Evolutionary conservation across 1,140 invertebrate species (phyloP).

Genomic region (Sipha flava): DNA sequence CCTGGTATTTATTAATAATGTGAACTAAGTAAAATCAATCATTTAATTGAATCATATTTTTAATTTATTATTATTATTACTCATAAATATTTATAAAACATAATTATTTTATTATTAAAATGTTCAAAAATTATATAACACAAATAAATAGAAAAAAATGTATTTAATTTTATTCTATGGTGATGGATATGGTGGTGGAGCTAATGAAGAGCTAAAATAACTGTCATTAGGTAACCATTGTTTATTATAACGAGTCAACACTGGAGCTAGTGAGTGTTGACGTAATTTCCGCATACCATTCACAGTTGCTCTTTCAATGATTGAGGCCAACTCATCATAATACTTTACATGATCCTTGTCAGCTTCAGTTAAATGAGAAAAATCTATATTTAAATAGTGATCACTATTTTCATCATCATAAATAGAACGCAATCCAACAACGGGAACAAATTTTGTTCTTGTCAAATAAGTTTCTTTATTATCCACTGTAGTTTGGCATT

Average conservation of each 20-base stretch:
- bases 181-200: not conserved
- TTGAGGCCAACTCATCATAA: not conserved
- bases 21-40: too few relatives aligned
- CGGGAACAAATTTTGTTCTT: not conserved
- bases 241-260: not conserved
- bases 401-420: not conserved
- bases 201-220: not conserved
- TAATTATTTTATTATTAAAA: too few relatives aligned
- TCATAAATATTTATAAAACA: too few relatives aligned
- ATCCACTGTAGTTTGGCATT: not conserved
- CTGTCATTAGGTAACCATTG: not conserved
- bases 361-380: not conserved
- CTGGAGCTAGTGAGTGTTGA: not conserved
- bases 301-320: not conserved
- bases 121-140: too few relatives aligned
- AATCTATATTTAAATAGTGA: not conserved
- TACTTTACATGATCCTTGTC: not conserved
- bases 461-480: not conserved
- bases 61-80: too few relatives aligned
- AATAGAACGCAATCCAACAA: not conserved
- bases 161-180: too few relatives aligned
- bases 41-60: too few relatives aligned
- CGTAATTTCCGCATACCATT: not conserved
- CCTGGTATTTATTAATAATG: too few relatives aligned
- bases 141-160: too few relatives aligned